Evolutionary conservation across 2,888 invertebrate genomes (phyloP).

Genomic region (Lycaena phlaeas): DNA sequence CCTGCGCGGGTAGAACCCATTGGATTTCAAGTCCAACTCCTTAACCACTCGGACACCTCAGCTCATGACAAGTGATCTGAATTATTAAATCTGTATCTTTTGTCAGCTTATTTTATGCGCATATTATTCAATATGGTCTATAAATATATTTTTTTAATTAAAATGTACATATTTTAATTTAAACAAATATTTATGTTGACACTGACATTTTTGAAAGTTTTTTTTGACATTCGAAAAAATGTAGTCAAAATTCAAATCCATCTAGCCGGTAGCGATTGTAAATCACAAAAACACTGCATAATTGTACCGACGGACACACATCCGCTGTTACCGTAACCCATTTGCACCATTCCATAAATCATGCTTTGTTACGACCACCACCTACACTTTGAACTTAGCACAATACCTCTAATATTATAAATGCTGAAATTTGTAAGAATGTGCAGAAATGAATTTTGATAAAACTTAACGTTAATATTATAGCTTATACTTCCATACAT

Average conservation of each 20-base stretch:
- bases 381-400: slow-evolving; percentile 27
- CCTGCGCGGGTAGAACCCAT: slow-evolving; percentile 74
- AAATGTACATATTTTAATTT: no score
- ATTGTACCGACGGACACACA: slow-evolving; percentile 34
- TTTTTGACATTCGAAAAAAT: no score
- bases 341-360: slow-evolving; percentile 65
- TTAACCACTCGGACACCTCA: slow-evolving; percentile 74
- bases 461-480: no score
- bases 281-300: slow-evolving; percentile 29
- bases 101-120: no score
- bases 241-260: slow-evolving; percentile 5
- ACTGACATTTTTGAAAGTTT: no score
- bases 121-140: no score
- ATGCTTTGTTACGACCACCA: slow-evolving; percentile 28
- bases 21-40: slow-evolving; percentile 74
- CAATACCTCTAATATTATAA: not conserved
- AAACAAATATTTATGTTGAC: no score
- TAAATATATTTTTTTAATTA: no score
- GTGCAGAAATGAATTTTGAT: no score
- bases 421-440: no score
- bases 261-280: slow-evolving; percentile 12
- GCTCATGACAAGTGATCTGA: slow-evolving; percentile 25
- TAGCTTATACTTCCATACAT: no score
- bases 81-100: not conserved
- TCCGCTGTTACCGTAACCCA: slow-evolving; percentile 58